Conservation (phyloP, 2,113 vertebrate genomes). For the Burhinus bistriatus region DNA sequence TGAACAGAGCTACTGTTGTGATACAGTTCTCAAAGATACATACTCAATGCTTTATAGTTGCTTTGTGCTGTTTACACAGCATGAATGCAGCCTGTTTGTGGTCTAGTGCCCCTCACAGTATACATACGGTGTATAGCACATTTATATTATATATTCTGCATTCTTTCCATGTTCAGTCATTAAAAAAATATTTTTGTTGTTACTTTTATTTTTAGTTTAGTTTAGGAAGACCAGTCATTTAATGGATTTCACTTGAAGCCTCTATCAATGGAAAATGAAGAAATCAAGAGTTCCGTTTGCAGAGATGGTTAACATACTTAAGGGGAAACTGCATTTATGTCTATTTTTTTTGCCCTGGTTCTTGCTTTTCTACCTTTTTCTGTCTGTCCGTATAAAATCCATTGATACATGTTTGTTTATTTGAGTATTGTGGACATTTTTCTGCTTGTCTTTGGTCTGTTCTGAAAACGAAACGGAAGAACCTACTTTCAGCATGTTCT, state of each 20-base stretch:
- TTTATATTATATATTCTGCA: neutral
- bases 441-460: neutral
- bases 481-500: neutral
- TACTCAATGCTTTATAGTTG: accelerated
- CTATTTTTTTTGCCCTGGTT: neutral
- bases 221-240: neutral
- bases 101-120: neutral
- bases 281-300: neutral
- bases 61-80: neutral
- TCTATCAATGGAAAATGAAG: neutral
- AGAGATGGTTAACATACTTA: neutral
- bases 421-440: neutral
- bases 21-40: neutral
- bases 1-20: accelerated
- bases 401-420: neutral
- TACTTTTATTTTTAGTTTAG: neutral
- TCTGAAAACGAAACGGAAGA: neutral
- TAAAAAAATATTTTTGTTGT: neutral
- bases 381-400: neutral
- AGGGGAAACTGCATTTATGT: neutral
- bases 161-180: neutral
- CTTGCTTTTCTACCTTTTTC: neutral
- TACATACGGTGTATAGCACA: neutral
- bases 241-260: neutral
- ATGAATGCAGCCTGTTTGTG: neutral